Conservation (phyloP, 92 coral and sea anemone genomes). For the Porites rus region DNA sequence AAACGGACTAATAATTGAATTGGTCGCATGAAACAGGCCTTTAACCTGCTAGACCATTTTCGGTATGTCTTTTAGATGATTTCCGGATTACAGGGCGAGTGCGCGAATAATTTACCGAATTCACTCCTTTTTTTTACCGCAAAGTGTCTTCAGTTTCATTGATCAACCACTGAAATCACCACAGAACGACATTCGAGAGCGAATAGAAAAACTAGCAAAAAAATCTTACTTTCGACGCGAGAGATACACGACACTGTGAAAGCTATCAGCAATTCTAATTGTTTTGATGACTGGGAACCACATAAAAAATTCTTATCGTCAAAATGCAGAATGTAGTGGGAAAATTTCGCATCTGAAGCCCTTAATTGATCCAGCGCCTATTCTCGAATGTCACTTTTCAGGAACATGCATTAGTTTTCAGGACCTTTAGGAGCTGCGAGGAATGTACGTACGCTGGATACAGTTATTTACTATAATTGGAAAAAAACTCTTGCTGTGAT, state of each 20-base stretch:
- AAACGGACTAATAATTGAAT: too few species aligned
- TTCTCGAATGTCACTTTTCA: too few species aligned
- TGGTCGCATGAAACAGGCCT: too few species aligned
- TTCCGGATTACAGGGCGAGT: background rate
- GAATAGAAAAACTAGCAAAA: conserved; percentile 9
- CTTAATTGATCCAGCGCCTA: too few species aligned
- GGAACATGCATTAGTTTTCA: too few species aligned
- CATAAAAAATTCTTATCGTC: background rate
- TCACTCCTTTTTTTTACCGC: background rate
- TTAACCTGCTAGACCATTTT: too few species aligned
- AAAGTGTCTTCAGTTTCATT: conserved; percentile 16
- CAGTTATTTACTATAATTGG: too few species aligned
- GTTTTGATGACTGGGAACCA: conserved; percentile 12
- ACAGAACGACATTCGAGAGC: conserved; percentile 14
- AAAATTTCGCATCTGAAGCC: too few species aligned
- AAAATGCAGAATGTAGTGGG: background rate
- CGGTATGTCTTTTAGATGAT: too few species aligned
- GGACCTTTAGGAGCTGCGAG: too few species aligned
- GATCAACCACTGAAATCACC: background rate
- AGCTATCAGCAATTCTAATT: conserved; percentile 17
- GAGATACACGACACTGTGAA: background rate
- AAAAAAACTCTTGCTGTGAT: too few species aligned
- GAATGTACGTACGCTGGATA: too few species aligned
- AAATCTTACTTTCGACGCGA: conserved; percentile 16
- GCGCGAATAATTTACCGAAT: background rate